These are phyloP conservation scores for Nowickia ferox DNA, from an alignment of 2,888 invertebrate species.

Conservation along the genomic window DNA sequence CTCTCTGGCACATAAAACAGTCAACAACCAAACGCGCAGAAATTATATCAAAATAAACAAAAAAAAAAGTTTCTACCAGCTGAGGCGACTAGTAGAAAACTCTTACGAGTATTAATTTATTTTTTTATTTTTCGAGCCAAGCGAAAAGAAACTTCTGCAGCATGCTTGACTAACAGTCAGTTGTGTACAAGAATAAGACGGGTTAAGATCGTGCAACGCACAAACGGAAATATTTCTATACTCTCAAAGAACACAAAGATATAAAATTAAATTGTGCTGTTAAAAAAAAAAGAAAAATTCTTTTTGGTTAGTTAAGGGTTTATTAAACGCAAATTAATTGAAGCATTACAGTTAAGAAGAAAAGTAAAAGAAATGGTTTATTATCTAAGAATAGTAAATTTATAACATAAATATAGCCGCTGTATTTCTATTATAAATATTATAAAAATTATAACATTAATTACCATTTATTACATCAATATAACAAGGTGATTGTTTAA, in stretches of 20 bases:
- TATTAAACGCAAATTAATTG: constrained; percentile 20
- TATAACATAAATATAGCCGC: not conserved
- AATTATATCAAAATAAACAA: constrained; percentile 2
- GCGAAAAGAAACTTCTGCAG: constrained; percentile 66
- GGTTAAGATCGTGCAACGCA: constrained; percentile 68
- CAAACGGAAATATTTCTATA: constrained; percentile 7
- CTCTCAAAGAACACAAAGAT: not conserved
- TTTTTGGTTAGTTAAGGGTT: not conserved
- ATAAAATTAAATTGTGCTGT: not conserved
- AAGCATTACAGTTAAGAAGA: constrained; percentile 2
- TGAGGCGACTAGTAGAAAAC: constrained; percentile 1
- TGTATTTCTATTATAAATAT: constrained; percentile 9
- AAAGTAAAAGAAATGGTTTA: not conserved
- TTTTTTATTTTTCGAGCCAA: not conserved
- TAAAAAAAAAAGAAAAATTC: not conserved
- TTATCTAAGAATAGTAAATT: not conserved
- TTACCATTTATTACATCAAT: constrained; percentile 63
- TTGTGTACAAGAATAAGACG: constrained; percentile 71
- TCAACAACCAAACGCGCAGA: constrained; percentile 31
- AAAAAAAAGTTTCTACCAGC: constrained; percentile 62
- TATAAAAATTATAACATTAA: constrained; percentile 56
- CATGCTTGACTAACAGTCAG: constrained; percentile 64
- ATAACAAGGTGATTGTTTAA: constrained; percentile 63
- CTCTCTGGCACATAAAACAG: constrained; percentile 6
- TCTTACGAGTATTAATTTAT: constrained; percentile 54